Evolutionary conservation across 2,113 vertebrate genomes (phyloP).

Genomic region (Larimichthys polyactis): DNA sequence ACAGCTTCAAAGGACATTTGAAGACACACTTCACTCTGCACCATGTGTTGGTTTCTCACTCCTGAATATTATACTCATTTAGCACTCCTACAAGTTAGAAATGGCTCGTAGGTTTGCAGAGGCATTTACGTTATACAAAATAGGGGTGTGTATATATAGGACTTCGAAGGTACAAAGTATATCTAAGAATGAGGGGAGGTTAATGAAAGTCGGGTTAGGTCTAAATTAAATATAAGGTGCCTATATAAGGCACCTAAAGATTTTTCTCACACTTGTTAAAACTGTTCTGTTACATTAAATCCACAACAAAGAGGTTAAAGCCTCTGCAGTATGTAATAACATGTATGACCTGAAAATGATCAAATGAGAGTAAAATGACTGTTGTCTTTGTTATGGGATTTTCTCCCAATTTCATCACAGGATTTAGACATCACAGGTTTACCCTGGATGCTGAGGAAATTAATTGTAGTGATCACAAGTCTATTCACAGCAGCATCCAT

Average conservation of each 20-base stretch:
- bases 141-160: background rate
- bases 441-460: constrained; percentile 3
- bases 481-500: background rate
- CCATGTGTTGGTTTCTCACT: constrained; percentile 62
- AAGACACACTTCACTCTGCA: constrained; percentile 38
- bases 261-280: background rate
- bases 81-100: constrained; percentile 31
- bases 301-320: background rate
- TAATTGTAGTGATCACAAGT: background rate
- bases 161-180: background rate
- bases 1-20: constrained; percentile 68
- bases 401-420: background rate
- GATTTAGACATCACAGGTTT: constrained; percentile 4
- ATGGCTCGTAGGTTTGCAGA: constrained; percentile 34
- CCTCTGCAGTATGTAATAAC: background rate
- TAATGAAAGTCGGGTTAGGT: background rate
- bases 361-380: background rate
- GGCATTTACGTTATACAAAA: background rate
- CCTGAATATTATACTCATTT: constrained; percentile 54
- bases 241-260: background rate
- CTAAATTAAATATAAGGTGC: background rate
- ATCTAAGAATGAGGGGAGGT: background rate
- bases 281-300: background rate
- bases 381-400: background rate
- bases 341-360: background rate